phyloP scores from a whole-genome alignment of 2,113 vertebrate species.

The Grallaria varia region DNA sequence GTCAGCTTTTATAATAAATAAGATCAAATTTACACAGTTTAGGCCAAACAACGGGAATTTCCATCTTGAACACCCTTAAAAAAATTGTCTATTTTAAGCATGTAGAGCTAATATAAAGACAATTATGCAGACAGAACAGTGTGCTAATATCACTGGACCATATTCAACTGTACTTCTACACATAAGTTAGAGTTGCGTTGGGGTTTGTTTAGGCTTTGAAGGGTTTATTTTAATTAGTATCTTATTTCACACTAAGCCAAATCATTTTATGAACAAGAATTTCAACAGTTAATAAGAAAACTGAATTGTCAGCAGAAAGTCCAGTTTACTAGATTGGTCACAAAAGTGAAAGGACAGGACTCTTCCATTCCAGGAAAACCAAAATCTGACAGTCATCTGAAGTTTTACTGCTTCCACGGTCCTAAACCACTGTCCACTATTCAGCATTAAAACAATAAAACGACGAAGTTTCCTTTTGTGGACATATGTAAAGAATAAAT shows the following conservation, averaged over 20 bases:
- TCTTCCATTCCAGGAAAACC: background rate
- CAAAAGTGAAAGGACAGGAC: background rate
- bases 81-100: background rate
- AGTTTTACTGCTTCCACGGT: background rate
- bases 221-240: background rate
- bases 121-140: background rate
- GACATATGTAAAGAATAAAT: background rate
- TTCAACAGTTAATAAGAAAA: background rate
- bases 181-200: background rate
- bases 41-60: background rate
- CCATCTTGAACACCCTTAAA: background rate
- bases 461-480: background rate
- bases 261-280: background rate
- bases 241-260: background rate
- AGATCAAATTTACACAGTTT: background rate
- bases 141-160: background rate
- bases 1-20: background rate
- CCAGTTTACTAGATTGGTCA: background rate
- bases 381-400: background rate
- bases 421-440: background rate
- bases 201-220: background rate
- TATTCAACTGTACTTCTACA: background rate
- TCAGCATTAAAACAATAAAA: background rate
- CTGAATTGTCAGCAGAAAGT: background rate
- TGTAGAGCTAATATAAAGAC: background rate